A percentile compares a stretch with the other conserved stretches of the same genome.
These are phyloP conservation scores for Plebejus melissa DNA, from an alignment of 2,888 invertebrate species.

Conservation along the genomic window DNA sequence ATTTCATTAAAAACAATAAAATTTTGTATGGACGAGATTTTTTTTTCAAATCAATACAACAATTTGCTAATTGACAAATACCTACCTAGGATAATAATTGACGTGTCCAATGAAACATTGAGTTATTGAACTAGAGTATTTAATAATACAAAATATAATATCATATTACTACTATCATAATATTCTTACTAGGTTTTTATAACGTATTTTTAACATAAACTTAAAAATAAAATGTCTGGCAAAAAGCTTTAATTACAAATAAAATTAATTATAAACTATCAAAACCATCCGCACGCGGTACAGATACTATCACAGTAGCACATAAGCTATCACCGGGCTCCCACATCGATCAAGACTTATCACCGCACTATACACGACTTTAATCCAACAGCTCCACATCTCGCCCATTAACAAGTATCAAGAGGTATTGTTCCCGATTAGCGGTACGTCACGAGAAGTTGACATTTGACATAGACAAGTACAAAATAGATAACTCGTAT, in stretches of 20 bases:
- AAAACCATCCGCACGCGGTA: not conserved
- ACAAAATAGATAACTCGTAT: not conserved
- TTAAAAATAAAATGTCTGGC: not conserved
- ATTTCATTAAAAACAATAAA: no score
- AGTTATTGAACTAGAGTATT: no score
- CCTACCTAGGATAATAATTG: no score
- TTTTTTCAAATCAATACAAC: no score
- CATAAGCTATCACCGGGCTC: constrained; percentile 45
- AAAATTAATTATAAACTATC: not conserved
- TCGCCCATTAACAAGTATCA: constrained; percentile 38
- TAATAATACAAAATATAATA: no score
- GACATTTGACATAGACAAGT: constrained; percentile 1
- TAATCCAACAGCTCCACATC: constrained; percentile 36
- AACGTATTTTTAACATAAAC: no score
- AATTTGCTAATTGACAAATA: no score
- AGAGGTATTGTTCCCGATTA: constrained; percentile 36
- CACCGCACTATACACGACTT: constrained; percentile 49
- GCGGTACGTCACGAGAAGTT: not conserved
- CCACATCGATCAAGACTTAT: constrained; percentile 76
- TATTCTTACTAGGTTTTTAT: no score
- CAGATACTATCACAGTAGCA: constrained; percentile 20
- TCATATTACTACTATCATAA: no score
- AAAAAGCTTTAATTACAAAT: not conserved
- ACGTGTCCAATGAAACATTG: no score
- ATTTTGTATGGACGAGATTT: no score